Conservation (phyloP, 1,140 invertebrate genomes). For the Dendroctonus valens region DNA sequence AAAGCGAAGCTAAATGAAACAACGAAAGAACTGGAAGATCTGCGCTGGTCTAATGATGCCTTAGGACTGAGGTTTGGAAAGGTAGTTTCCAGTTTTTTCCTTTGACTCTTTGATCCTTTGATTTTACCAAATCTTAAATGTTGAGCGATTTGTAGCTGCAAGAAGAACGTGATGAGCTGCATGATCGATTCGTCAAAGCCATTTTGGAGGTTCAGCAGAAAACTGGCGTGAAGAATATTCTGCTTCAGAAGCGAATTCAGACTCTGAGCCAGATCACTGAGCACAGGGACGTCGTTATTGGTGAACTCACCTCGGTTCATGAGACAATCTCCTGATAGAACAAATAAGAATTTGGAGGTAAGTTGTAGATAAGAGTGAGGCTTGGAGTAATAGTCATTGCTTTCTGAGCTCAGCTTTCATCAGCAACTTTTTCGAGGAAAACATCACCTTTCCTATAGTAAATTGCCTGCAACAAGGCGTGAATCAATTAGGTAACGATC, state of each 20-base stretch:
- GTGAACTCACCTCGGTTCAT: conserved; percentile 64
- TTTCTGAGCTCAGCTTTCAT: no score
- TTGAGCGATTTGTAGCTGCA: no score
- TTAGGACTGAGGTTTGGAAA: conserved; percentile 76
- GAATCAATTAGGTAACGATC: no score
- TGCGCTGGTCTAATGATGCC: conserved; percentile 75
- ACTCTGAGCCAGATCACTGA: conserved; percentile 66
- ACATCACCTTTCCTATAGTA: no score
- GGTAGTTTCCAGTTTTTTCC: no score
- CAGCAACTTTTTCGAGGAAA: no score
- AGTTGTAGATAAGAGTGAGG: no score
- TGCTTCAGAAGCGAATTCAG: conserved; percentile 73
- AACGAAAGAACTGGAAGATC: conserved; percentile 70
- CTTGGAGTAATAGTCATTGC: no score
- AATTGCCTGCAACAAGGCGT: no score
- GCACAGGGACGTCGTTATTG: conserved; percentile 65
- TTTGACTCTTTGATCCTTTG: no score
- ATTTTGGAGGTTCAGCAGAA: conserved; percentile 85
- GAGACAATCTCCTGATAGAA: conserved; percentile 39
- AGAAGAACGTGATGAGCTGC: conserved; percentile 74
- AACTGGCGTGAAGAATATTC: conserved; percentile 69
- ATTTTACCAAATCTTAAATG: no score
- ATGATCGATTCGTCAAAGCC: conserved; percentile 74
- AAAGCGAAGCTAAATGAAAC: conserved; percentile 56
- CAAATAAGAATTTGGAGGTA: conserved; percentile 65